These are phyloP conservation scores for Hipposideros armiger DNA, from an alignment of 2,113 vertebrate species.

Conservation along the genomic window DNA sequence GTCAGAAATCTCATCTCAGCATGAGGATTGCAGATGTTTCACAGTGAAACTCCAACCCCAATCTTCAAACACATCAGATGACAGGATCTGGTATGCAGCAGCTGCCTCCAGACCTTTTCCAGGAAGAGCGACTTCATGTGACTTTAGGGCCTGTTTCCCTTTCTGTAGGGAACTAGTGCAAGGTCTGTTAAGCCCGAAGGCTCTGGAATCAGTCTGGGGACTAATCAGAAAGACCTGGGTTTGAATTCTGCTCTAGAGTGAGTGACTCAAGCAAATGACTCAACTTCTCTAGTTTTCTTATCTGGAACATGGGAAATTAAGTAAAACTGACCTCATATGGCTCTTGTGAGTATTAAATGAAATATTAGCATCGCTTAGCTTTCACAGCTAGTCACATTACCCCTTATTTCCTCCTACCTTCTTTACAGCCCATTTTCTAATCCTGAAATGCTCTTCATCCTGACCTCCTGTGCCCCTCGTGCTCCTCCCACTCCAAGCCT, in stretches of 20 bases:
- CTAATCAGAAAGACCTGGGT: neutral
- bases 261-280: conserved; percentile 23
- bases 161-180: neutral
- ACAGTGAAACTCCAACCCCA: neutral
- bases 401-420: neutral
- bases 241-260: neutral
- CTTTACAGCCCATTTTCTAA: neutral
- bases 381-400: neutral
- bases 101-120: neutral
- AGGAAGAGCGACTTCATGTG: neutral
- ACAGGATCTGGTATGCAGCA: neutral
- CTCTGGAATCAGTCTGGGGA: neutral
- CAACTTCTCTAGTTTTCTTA: neutral
- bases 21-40: neutral
- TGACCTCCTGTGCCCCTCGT: neutral
- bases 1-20: conserved; percentile 33
- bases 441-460: neutral
- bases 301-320: neutral
- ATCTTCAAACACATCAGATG: neutral
- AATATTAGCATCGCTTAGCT: neutral
- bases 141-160: neutral
- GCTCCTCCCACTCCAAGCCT: neutral
- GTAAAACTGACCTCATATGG: neutral
- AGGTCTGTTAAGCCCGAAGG: neutral
- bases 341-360: neutral